Conservation (phyloP, 1,140 invertebrate species). For the Acromyrmex echinatior region DNA sequence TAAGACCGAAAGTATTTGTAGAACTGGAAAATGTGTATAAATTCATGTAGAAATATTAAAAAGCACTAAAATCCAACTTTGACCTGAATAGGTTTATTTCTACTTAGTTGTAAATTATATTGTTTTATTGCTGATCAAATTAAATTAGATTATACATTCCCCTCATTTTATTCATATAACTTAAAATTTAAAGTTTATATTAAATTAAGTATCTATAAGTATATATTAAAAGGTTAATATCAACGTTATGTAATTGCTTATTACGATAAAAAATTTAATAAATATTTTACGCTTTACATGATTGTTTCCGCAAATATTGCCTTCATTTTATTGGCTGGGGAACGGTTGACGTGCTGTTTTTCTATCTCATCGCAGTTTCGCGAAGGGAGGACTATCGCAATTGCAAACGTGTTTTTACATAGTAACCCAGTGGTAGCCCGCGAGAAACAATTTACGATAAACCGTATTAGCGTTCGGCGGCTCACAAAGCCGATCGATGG, state of each 20-base stretch:
- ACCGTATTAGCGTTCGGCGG: conserved; percentile 60
- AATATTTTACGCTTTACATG: background rate
- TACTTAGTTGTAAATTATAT: too few relatives aligned
- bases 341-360: background rate
- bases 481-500: conserved; percentile 63
- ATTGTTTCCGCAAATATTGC: background rate
- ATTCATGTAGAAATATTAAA: too few relatives aligned
- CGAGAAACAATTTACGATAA: conserved; percentile 65
- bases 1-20: too few relatives aligned
- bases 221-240: background rate
- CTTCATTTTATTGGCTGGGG: conserved; percentile 10
- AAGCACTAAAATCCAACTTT: too few relatives aligned
- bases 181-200: background rate
- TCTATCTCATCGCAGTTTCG: conserved; percentile 15
- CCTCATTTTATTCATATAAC: background rate
- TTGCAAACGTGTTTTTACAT: conserved; percentile 45
- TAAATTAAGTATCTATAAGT: background rate
- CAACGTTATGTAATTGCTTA: background rate
- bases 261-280: background rate
- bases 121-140: background rate
- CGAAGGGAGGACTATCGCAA: conserved; percentile 1
- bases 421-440: conserved; percentile 26
- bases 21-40: too few relatives aligned
- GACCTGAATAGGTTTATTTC: too few relatives aligned
- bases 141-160: background rate